Evolutionary conservation across 30 jellyfish, hydroid and myxozoan species (phyloP), one percentile per base, ranked within the genome.

Genomic region (Pseudorhiza aurosa): DNA sequence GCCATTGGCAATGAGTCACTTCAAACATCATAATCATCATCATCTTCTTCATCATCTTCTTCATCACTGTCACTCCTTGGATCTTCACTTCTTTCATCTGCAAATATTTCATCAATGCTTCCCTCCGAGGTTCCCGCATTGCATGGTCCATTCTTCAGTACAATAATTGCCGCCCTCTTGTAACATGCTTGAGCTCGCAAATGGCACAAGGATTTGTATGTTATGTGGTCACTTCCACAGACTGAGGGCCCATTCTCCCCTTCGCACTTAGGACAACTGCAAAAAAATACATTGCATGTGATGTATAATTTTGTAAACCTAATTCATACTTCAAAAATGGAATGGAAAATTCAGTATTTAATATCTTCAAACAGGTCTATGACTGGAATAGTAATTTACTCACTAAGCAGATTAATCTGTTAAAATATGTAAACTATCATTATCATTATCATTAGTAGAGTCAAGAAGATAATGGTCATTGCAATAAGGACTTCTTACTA

Each of bases 141-240:
- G 39, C 83, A 70, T 22, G 57, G 4, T 4, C 83, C 83, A 11
- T 70, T 28, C 56, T 70, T 70, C 57, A 70, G 53, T 2, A 70
- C 63, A 21, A 70, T 47, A 7, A 70, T 70, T 70, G 83, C 83
- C 0, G 31, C n/a, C 25, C 26, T 51, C 60, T 43, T 11, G 12
- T 1, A 2, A 28, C 83, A 70, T n/a, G 83, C 83, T 29, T 27
- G 39, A 9, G 83, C 83, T 36, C 71, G 24, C 30, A 70, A 57
- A 15, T 45, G 19, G 31, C 83, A 70, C 39, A 44, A 7, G 8
- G 83, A 70, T 3, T 45, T 28, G 42, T 70, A 70, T 57, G 83
- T 70, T 33, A 22, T 70, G 14, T 46, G 83, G 32, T 70, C 83
- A 19, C 83, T 70, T 15, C 83, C 83, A 46, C 83, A 70, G 25